Percentiles rank a stretch among this genome's conserved stretches.
Conservation (phyloP, 2,113 vertebrate genomes). For the Psilopogon haemacephalus region DNA sequence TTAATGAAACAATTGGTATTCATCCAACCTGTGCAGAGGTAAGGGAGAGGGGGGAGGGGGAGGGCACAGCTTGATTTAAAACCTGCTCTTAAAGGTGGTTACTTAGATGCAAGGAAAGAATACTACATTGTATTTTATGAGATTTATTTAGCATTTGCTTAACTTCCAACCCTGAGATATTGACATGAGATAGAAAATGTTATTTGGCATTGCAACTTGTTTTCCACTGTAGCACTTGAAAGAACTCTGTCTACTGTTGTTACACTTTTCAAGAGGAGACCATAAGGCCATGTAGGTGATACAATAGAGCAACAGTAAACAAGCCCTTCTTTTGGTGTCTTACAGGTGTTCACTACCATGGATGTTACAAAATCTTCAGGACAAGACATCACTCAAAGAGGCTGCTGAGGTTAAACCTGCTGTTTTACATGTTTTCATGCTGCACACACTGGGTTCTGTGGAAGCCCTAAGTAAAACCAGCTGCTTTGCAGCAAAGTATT, state of each 20-base stretch:
- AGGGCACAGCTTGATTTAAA: not conserved
- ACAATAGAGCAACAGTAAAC: not conserved
- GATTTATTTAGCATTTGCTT: not conserved
- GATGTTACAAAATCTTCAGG: conserved; percentile 89
- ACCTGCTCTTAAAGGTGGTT: not conserved
- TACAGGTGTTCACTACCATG: conserved; percentile 91
- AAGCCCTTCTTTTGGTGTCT: not conserved
- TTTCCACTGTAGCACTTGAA: not conserved
- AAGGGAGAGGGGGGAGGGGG: not conserved
- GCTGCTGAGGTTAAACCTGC: conserved; percentile 98
- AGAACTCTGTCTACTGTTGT: not conserved
- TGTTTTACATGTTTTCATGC: conserved; percentile 74
- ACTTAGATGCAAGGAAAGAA: not conserved
- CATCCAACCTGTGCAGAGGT: conserved; percentile 97
- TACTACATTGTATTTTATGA: not conserved
- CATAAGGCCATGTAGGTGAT: not conserved
- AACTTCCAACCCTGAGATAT: not conserved
- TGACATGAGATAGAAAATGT: not conserved
- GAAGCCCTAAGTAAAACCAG: not conserved
- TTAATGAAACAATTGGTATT: conserved; percentile 92
- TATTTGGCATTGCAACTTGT: not conserved
- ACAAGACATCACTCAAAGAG: conserved; percentile 81
- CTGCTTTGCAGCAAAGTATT: conserved; percentile 23
- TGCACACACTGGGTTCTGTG: conserved; percentile 13
- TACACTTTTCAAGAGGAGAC: not conserved